Percentiles rank a stretch among this genome's conserved stretches.
Conservation (phyloP, 2,888 invertebrate species). For the Nemotelus nigrinus region DNA sequence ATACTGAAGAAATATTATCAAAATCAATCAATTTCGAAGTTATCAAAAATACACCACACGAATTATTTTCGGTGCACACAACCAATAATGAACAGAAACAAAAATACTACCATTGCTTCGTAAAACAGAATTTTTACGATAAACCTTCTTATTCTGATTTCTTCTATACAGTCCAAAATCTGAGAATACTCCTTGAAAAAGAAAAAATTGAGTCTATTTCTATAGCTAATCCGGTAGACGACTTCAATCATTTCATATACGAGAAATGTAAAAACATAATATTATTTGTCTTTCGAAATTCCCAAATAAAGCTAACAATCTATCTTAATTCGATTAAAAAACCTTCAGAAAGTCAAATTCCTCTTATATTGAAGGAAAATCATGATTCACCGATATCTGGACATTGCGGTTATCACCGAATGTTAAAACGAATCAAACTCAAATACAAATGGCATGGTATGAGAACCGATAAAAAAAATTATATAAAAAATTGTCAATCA, state of each 20-base stretch:
- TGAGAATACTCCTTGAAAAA: background rate
- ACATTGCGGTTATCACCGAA: too few relatives aligned
- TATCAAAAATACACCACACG: background rate
- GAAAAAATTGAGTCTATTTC: background rate
- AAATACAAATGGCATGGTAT: constrained; percentile 1
- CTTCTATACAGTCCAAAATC: background rate
- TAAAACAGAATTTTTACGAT: background rate
- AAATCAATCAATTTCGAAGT: too few relatives aligned
- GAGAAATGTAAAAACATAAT: background rate
- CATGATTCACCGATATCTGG: background rate
- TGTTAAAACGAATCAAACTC: background rate
- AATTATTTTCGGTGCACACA: too few relatives aligned
- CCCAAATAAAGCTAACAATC: too few relatives aligned
- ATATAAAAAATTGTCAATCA: background rate
- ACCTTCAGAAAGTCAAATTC: too few relatives aligned
- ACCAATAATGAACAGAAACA: background rate
- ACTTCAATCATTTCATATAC: background rate
- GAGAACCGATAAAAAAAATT: background rate
- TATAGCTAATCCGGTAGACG: background rate
- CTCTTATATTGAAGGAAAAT: background rate
- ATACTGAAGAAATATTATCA: too few relatives aligned
- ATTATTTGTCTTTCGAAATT: background rate
- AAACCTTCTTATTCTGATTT: background rate
- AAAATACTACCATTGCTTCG: background rate
- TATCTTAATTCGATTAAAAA: too few relatives aligned